Conservation (phyloP, 2,888 invertebrate genomes). For the Eupeodes latifasciatus region DNA sequence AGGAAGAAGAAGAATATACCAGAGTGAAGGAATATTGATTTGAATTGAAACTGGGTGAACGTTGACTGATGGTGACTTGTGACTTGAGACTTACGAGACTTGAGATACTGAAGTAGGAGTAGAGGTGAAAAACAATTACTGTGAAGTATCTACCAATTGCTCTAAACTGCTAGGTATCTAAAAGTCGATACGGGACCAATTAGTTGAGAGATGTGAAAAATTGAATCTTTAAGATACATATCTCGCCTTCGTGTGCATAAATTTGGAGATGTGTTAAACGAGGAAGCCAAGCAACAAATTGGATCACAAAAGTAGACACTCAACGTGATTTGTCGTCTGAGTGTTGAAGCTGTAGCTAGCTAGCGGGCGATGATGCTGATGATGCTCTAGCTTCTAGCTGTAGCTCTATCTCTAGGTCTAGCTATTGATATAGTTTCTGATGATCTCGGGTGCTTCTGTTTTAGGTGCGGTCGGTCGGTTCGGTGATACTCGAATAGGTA, state of each 20-base stretch:
- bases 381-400: neutral
- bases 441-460: conserved; percentile 11
- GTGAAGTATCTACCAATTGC: conserved; percentile 20
- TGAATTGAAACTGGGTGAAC: conserved; percentile 18
- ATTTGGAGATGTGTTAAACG: conserved; percentile 4
- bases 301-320: conserved; percentile 59
- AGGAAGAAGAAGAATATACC: neutral
- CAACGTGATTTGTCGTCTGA: conserved; percentile 37
- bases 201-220: conserved; percentile 72
- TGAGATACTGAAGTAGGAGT: neutral
- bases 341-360: neutral
- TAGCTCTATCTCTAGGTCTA: neutral
- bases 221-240: conserved; percentile 57
- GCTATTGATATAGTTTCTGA: neutral
- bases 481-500: too few species aligned
- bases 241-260: neutral
- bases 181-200: conserved; percentile 65
- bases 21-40: conserved; percentile 11
- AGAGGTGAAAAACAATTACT: conserved; percentile 52
- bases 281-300: conserved; percentile 63
- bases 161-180: neutral
- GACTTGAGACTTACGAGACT: too few species aligned
- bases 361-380: neutral
- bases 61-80: too few species aligned
- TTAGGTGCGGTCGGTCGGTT: neutral